Evolutionary conservation across 2,888 invertebrate species (phyloP).

Genomic region (Noctua fimbriata): DNA sequence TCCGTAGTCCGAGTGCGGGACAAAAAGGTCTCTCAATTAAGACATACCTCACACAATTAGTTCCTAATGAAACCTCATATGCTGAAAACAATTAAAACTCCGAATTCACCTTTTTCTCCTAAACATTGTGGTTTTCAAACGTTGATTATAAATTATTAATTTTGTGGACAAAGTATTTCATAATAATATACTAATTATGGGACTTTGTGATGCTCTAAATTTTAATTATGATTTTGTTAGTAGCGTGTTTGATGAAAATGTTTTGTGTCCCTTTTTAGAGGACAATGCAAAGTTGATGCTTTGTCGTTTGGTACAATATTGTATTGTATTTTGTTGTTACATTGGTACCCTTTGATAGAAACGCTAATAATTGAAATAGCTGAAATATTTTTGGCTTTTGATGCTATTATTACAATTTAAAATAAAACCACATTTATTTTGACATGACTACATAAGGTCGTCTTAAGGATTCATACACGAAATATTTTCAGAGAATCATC

Average conservation of each 20-base stretch:
- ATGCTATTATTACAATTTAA: neutral
- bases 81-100: conserved; percentile 75
- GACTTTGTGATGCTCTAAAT: conserved; percentile 62
- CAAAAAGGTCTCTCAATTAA: conserved; percentile 61
- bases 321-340: conserved; percentile 1
- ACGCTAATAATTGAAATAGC: neutral
- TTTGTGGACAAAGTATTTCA: conserved; percentile 70
- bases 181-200: conserved; percentile 56
- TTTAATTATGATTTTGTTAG: conserved; percentile 60
- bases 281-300: conserved; percentile 9
- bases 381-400: neutral
- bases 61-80: conserved; percentile 69
- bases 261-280: conserved; percentile 39
- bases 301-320: conserved; percentile 15
- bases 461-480: no score
- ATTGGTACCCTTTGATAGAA: conserved; percentile 35
- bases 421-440: neutral
- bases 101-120: conserved; percentile 49
- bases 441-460: no score
- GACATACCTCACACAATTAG: conserved; percentile 80
- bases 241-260: conserved; percentile 48
- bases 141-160: conserved; percentile 64
- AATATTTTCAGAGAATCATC: no score
- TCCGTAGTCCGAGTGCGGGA: conserved; percentile 38
- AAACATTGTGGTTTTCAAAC: conserved; percentile 57